phyloP scores from a whole-genome alignment of 2,888 invertebrate genomes.

The Syritta pipiens region DNA sequence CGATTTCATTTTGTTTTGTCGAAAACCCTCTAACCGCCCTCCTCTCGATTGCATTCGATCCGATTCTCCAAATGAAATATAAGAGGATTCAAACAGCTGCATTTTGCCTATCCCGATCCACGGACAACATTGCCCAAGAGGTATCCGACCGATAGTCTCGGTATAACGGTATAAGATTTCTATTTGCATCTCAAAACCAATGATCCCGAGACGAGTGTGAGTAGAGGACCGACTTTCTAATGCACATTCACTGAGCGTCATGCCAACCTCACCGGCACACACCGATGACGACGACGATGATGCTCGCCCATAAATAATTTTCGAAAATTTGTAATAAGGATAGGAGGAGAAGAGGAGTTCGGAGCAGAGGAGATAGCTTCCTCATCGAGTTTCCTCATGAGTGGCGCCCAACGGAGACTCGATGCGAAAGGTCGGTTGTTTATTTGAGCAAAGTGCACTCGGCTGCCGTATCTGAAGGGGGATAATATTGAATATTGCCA shows the following conservation, averaged over 20 bases:
- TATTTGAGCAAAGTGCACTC: constrained; percentile 58
- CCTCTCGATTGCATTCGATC: not conserved
- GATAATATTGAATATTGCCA: constrained; percentile 72
- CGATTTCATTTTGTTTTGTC: not conserved
- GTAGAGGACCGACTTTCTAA: not conserved
- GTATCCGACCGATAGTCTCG: not conserved
- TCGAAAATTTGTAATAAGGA: constrained; percentile 9
- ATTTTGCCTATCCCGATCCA: not conserved
- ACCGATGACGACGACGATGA: no score
- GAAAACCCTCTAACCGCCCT: not conserved
- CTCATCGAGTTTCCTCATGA: constrained; percentile 32
- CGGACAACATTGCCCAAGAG: not conserved
- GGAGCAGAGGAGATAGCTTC: constrained; percentile 1
- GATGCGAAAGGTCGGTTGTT: constrained; percentile 34
- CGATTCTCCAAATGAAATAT: constrained; percentile 7
- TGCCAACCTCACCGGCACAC: not conserved
- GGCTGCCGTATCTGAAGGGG: constrained; percentile 47
- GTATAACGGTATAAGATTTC: not conserved
- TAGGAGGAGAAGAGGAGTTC: no score
- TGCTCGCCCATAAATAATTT: constrained; percentile 29
- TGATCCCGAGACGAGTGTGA: not conserved
- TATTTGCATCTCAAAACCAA: constrained; percentile 24
- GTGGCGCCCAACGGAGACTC: constrained; percentile 8
- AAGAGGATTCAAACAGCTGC: constrained; percentile 1
- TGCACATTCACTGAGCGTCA: not conserved